Base-by-base conservation (phyloP, 2,113 vertebrate species). In the Apus apus region DNA sequence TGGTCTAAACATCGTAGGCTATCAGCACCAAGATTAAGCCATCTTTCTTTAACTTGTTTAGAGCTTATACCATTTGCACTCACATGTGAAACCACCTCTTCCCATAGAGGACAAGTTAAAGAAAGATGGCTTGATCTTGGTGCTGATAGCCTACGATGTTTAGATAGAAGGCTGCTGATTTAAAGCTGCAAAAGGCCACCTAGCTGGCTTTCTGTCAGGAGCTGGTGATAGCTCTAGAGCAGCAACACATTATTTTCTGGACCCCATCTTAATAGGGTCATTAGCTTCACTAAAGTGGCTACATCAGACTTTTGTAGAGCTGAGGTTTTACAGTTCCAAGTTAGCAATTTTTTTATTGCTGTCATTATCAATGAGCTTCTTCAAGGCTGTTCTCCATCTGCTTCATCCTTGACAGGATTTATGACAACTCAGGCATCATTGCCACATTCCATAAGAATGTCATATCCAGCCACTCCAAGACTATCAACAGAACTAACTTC, bases 381-480 rank as follows among this genome's bases (percentile, higher is more conserved):
- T 56, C 46, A 95, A 87, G 76, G 51, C 73, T 95, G 56, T 58
- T 87, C n/a, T 91, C 87, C 68, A 91, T 81, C 76, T 94, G 87
- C 93, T 94, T 94, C 57, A 74, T 67, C 56, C 51, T 92, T 92
- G 84, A 89, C 56, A 94, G 80, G 73, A 84, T 77, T 92, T 80
- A 84, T 74, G 84, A 81, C 78, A 90, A 76, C 66, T 76, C 57
- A 86, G 38, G 22, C 43, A 71, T 58, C 72, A 92, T 14, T 92
- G 64, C 56, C 43, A 51, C 45, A 10, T 87, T 92, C 80, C 60
- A 16, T 84, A 84, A 80, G 65, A 92, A 86, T 58, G 62, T 51
- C 91, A 89, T 54, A 80, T 89, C 60, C 72, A 87, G n/a, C 51
- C 29, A 1, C 68, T 74, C 51, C 87, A 92, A 89, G 56, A 73